phyloP scores from a whole-genome alignment of 2,797 vertebrate species.

The Phoeniculus purpureus region DNA sequence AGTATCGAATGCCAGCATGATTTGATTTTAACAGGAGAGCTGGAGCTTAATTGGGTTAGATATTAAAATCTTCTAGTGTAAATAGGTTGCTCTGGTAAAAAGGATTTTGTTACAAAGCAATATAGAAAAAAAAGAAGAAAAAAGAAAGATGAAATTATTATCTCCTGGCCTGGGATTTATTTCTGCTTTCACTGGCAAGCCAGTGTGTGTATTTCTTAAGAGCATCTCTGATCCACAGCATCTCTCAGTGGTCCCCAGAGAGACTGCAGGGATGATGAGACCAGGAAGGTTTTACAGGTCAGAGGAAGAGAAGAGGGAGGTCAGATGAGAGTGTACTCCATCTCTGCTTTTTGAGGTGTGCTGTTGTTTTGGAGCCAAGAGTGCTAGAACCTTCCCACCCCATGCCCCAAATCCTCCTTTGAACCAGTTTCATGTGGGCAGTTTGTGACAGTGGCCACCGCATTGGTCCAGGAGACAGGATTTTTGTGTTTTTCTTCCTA shows the following conservation, averaged over 20 bases:
- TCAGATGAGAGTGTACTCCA: background rate
- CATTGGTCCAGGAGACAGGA: background rate
- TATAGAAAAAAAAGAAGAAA: background rate
- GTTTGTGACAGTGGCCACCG: rapidly evolving
- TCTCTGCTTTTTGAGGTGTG: background rate
- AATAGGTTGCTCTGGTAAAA: constrained; percentile 50
- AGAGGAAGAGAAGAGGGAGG: background rate
- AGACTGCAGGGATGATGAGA: background rate
- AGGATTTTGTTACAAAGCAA: constrained; percentile 32
- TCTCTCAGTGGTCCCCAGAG: constrained; percentile 45
- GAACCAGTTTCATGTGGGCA: background rate
- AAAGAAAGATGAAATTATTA: background rate
- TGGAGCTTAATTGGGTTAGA: constrained; percentile 63
- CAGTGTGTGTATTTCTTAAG: background rate
- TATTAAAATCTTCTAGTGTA: constrained; percentile 60
- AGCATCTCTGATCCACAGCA: constrained; percentile 34
- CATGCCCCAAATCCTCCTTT: background rate
- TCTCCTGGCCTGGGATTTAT: background rate
- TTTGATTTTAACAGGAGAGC: constrained; percentile 53
- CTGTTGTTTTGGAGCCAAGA: background rate
- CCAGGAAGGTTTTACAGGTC: background rate
- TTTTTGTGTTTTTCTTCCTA: background rate
- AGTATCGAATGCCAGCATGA: background rate
- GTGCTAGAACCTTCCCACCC: background rate
- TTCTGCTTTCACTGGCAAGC: background rate